phyloP scores from a whole-genome alignment of 2,113 vertebrate genomes.

The Microtus pennsylvanicus region DNA sequence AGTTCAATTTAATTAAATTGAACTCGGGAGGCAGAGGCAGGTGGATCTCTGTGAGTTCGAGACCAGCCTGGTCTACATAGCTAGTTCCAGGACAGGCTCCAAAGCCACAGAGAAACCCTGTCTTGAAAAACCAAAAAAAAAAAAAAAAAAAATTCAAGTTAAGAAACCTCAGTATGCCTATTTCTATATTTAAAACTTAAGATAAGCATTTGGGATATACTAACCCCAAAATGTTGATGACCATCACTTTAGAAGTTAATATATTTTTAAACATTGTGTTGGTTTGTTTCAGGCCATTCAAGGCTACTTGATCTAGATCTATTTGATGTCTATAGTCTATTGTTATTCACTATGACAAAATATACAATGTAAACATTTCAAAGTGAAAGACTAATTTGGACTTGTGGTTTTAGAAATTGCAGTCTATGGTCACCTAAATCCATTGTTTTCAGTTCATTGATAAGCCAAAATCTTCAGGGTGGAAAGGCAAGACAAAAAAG shows the following conservation, averaged over 20 bases:
- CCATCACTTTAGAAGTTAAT: constrained; percentile 9
- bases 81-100: no score
- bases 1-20: constrained; percentile 20
- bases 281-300: not conserved
- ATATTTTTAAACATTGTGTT: not conserved
- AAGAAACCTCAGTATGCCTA: not conserved
- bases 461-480: not conserved
- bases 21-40: no score
- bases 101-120: no score
- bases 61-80: no score
- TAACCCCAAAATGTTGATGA: not conserved
- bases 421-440: not conserved
- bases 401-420: not conserved
- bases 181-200: not conserved
- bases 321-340: not conserved
- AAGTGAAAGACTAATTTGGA: not conserved
- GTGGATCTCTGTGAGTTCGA: no score
- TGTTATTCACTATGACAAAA: not conserved
- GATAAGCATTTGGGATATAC: not conserved
- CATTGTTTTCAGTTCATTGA: no score
- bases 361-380: not conserved
- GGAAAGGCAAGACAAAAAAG: not conserved
- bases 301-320: not conserved
- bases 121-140: no score
- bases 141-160: no score